Evolutionary conservation across 1,140 invertebrate species (phyloP).

Genomic region (Cherax destructor): DNA sequence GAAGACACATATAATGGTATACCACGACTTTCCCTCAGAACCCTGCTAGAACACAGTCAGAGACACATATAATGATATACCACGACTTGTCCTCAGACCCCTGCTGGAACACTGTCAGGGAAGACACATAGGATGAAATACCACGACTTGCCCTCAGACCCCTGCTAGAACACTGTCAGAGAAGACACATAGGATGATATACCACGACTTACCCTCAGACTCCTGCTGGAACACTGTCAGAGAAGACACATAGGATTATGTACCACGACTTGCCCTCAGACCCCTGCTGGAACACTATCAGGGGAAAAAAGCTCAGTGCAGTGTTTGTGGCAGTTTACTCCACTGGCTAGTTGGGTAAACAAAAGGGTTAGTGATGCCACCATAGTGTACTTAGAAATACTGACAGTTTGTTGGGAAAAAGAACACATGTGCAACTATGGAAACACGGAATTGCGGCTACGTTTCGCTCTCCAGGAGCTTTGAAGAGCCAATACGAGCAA

Average conservation of each 20-base stretch:
- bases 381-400: too few species aligned
- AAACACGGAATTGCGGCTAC: too few species aligned
- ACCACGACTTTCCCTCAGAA: constrained; percentile 91
- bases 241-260: constrained; percentile 80
- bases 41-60: constrained; percentile 89
- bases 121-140: constrained; percentile 83
- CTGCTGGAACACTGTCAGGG: constrained; percentile 85
- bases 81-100: constrained; percentile 92
- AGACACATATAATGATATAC: constrained; percentile 84
- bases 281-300: constrained; percentile 88
- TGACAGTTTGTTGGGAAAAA: too few species aligned
- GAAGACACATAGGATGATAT: constrained; percentile 82
- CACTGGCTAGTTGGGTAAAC: too few species aligned
- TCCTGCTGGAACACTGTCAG: constrained; percentile 90
- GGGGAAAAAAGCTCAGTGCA: background rate
- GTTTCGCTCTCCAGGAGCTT: too few species aligned
- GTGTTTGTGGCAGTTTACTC: too few species aligned
- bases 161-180: constrained; percentile 87
- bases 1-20: constrained; percentile 82
- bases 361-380: too few species aligned
- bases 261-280: constrained; percentile 94
- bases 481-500: too few species aligned
- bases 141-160: constrained; percentile 92
- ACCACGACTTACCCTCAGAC: constrained; percentile 91
- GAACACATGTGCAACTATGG: too few species aligned